These are phyloP conservation scores for Mycalesis mineus DNA, from an alignment of 2,888 invertebrate species.

Conservation along the genomic window DNA sequence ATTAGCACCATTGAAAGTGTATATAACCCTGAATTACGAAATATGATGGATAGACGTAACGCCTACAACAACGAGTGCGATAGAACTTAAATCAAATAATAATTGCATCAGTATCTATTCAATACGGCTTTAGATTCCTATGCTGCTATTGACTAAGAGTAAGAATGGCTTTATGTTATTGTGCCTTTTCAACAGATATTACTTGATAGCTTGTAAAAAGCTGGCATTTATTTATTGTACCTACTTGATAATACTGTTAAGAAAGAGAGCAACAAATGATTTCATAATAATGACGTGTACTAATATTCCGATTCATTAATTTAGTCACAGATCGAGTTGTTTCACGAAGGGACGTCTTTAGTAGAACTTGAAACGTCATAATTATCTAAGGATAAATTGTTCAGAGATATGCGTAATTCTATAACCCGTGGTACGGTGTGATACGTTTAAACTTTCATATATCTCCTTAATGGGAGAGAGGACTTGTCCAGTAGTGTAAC, in stretches of 20 bases:
- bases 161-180: conserved; percentile 6
- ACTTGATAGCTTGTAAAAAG: conserved; percentile 4
- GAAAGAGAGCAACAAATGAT: not conserved
- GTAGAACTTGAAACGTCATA: not conserved
- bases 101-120: conserved; percentile 30
- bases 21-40: conserved; percentile 27
- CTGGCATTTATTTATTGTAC: not conserved
- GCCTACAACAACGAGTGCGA: conserved; percentile 26
- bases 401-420: not conserved
- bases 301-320: not conserved
- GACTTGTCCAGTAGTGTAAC: not conserved
- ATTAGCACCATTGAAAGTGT: conserved; percentile 26
- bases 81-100: conserved; percentile 31
- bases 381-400: not conserved
- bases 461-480: not conserved
- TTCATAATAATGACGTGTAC: not conserved
- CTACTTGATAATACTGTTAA: not conserved
- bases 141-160: conserved; percentile 20
- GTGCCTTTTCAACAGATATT: conserved; percentile 5
- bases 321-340: not conserved
- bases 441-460: conserved; percentile 2
- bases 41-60: conserved; percentile 28
- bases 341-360: not conserved
- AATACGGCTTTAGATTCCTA: conserved; percentile 20
- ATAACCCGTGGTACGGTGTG: not conserved